Conservation (phyloP, 2,797 vertebrate genomes). For the Phalanger gymnotis region DNA sequence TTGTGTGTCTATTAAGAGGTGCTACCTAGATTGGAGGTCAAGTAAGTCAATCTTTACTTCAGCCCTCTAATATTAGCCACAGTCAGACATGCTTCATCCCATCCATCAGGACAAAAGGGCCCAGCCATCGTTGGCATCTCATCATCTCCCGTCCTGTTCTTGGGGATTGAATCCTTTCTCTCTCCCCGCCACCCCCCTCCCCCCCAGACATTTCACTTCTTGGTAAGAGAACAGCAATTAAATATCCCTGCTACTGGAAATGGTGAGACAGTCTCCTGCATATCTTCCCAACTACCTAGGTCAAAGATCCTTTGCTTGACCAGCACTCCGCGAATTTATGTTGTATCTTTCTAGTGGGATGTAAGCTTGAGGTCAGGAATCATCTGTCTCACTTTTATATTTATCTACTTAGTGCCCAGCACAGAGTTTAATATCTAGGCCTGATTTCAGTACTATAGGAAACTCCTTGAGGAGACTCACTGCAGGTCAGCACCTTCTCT, state of each 20-base stretch:
- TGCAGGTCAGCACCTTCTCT: not conserved
- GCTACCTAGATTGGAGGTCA: not conserved
- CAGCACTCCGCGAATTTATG: not conserved
- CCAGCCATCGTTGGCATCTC: not conserved
- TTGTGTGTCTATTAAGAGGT: not conserved
- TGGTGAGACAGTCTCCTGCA: not conserved
- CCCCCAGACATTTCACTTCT: not conserved
- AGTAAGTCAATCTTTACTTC: not conserved
- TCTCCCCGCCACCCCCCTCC: no score
- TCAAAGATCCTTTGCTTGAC: not conserved
- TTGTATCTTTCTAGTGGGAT: not conserved
- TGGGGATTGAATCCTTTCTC: not conserved
- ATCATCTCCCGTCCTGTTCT: not conserved
- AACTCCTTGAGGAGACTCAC: not conserved
- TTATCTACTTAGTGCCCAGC: not conserved
- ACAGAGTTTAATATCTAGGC: not conserved
- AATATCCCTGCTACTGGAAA: not conserved
- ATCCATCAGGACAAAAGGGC: not conserved
- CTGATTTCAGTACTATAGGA: not conserved
- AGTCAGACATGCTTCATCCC: not conserved
- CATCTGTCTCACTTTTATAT: not conserved
- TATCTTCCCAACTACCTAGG: not conserved
- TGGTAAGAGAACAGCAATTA: not conserved
- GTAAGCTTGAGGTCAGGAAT: not conserved
- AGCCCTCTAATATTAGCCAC: not conserved